These are phyloP conservation scores for Halocynthia aurantium DNA, from an alignment of 23 tunicate species.

Conservation along the genomic window DNA sequence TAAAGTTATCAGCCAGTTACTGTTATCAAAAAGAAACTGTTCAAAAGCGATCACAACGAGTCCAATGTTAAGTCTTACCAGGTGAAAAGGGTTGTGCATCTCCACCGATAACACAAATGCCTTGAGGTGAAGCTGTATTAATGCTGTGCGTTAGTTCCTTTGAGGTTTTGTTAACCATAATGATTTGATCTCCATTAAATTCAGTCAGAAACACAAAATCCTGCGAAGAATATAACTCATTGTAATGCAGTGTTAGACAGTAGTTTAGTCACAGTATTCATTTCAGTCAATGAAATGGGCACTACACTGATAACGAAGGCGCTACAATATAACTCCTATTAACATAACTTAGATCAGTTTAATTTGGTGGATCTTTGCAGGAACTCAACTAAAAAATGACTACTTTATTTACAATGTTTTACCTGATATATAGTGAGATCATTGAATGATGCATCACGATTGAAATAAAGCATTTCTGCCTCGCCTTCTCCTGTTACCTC, in stretches of 20 bases:
- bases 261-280: too few relatives aligned
- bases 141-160: constrained; percentile 30
- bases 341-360: too few relatives aligned
- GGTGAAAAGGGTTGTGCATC: constrained; percentile 23
- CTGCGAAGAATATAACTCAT: constrained; percentile 9
- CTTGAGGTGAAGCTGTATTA: constrained; percentile 25
- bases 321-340: too few relatives aligned
- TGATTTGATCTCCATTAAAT: constrained; percentile 17
- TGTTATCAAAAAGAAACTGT: too few relatives aligned
- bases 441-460: constrained; percentile 9
- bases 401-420: neutral
- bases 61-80: constrained; percentile 11
- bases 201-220: constrained; percentile 43
- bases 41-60: too few relatives aligned
- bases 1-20: too few relatives aligned
- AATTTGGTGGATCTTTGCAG: too few relatives aligned
- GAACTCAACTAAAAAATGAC: too few relatives aligned
- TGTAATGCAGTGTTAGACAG: neutral
- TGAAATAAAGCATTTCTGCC: constrained; percentile 1
- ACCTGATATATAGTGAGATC: constrained; percentile 41
- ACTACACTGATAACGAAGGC: too few relatives aligned
- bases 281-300: too few relatives aligned
- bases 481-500: neutral
- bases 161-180: constrained; percentile 44
- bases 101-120: constrained; percentile 34